Evolutionary conservation across 2,797 vertebrate species (phyloP).

Genomic region (Diceros bicornis): DNA sequence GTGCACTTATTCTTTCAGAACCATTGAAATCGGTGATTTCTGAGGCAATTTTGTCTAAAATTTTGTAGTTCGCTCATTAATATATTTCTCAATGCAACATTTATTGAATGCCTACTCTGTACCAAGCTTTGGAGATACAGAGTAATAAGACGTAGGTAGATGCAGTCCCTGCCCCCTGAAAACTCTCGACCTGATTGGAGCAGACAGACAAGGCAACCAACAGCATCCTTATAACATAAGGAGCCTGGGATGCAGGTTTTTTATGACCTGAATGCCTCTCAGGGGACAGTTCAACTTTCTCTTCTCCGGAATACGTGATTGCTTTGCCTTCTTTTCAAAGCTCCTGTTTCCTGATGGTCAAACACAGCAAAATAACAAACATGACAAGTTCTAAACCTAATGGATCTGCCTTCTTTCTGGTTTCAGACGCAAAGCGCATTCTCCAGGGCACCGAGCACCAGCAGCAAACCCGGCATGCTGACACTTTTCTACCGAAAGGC

Average conservation of each 20-base stretch:
- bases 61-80: constrained; percentile 11
- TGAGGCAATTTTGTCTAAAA: neutral
- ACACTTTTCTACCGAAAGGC: constrained; percentile 39
- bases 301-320: neutral
- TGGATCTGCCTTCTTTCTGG: constrained; percentile 18
- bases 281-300: neutral
- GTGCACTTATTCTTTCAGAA: neutral
- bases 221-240: neutral
- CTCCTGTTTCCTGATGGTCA: neutral
- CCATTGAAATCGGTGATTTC: neutral
- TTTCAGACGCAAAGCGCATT: constrained; percentile 32
- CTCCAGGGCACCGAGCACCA: neutral
- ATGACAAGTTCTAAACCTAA: neutral
- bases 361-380: neutral
- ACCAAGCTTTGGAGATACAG: neutral
- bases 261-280: neutral
- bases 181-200: neutral
- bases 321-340: neutral
- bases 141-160: neutral
- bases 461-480: neutral
- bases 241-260: neutral
- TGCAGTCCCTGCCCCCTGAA: neutral
- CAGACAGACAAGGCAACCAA: neutral
- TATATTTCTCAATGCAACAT: neutral
- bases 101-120: neutral